A percentile compares a stretch with the other conserved stretches of the same genome.
Conservation (phyloP, 2,797 vertebrate genomes). For the Anas georgica region DNA sequence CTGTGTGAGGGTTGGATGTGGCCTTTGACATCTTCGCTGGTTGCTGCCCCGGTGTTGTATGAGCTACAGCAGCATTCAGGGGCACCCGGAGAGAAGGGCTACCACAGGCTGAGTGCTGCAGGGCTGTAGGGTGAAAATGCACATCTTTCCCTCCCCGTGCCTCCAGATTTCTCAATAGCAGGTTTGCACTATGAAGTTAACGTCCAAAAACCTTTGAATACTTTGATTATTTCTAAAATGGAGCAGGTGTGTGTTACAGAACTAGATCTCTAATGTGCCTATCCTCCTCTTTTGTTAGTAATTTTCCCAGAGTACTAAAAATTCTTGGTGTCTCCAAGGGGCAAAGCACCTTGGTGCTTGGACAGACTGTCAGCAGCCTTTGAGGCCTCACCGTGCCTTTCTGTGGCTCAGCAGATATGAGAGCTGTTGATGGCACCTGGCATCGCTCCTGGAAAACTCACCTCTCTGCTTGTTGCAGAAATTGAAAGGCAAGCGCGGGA, state of each 20-base stretch:
- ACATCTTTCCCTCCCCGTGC: fast-evolving
- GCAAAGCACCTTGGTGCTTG: background rate
- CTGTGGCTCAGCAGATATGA: background rate
- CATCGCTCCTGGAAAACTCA: background rate
- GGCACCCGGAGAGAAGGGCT: background rate
- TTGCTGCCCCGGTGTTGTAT: fast-evolving
- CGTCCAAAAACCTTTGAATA: background rate
- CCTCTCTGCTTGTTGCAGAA: background rate
- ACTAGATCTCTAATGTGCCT: background rate
- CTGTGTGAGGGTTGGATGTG: fast-evolving
- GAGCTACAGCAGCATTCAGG: background rate
- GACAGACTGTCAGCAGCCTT: background rate
- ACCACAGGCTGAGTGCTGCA: fast-evolving
- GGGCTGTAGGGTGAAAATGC: background rate
- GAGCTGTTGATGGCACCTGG: slow-evolving; percentile 3
- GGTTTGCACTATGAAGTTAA: background rate
- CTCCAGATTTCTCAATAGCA: fast-evolving
- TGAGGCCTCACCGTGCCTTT: background rate
- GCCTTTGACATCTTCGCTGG: background rate
- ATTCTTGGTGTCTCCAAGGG: background rate
- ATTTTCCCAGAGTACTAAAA: background rate
- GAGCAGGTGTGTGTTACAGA: background rate
- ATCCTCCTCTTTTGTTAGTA: background rate
- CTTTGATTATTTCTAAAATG: background rate
- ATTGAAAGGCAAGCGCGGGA: background rate